These are phyloP conservation scores for Allochrocebus solatus DNA, from an alignment of 2,797 vertebrate species.

Conservation along the genomic window DNA sequence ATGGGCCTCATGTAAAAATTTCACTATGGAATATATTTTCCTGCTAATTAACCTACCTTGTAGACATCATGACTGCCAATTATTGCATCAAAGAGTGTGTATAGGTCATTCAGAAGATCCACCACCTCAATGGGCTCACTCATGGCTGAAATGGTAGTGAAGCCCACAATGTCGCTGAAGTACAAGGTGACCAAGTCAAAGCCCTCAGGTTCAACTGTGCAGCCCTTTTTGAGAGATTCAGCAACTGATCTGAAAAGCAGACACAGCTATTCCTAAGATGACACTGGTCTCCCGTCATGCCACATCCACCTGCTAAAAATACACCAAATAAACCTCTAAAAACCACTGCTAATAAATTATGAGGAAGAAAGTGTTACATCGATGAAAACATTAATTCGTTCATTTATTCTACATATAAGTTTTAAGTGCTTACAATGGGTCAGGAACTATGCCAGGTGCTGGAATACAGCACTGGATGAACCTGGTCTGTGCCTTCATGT, in stretches of 20 bases:
- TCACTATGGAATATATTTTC: neutral
- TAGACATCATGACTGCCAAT: conserved; percentile 94
- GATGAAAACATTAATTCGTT: neutral
- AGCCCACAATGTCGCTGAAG: conserved; percentile 82
- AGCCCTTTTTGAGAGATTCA: conserved; percentile 93
- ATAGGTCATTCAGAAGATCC: conserved; percentile 95
- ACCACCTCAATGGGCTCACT: conserved; percentile 96
- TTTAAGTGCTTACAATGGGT: neutral
- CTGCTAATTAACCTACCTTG: conserved; percentile 86
- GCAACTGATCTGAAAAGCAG: conserved; percentile 90
- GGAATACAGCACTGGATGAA: neutral
- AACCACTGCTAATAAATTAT: conserved; percentile 37
- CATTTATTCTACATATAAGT: conserved; percentile 38
- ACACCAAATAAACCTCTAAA: conserved; percentile 19
- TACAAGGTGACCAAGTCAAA: conserved; percentile 96
- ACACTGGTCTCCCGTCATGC: neutral
- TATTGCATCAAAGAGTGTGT: conserved; percentile 93
- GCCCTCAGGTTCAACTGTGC: conserved; percentile 92
- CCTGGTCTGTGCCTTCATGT: neutral
- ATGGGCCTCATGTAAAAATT: conserved; percentile 13
- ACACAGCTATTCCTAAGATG: conserved; percentile 6
- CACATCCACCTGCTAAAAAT: conserved; percentile 2
- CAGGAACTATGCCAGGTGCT: neutral
- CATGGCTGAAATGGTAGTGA: conserved; percentile 95
- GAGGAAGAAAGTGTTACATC: conserved; percentile 8